Base-by-base conservation (phyloP, 1,140 invertebrate species). In the Trinorchestia longiramus region DNA sequence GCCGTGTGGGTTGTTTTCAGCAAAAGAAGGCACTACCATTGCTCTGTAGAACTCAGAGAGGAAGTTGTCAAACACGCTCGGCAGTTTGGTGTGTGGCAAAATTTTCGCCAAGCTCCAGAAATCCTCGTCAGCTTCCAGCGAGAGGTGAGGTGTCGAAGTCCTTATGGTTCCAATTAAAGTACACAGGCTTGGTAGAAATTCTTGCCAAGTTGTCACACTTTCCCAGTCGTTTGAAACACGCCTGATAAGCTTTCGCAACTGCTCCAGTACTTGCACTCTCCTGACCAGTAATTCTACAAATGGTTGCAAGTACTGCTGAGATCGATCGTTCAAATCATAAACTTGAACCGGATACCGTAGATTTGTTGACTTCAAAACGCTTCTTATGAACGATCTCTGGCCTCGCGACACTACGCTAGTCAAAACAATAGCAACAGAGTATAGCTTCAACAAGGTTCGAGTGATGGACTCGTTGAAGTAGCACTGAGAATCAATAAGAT, bases 21-120 rank as follows among this genome's bases (percentile, higher is more conserved):
- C 88, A 42, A 90, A 90, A 90, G 88, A 90, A 41, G 88, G 88
- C 41, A 41, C 43, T 15, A 90, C 88, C 88, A 90, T 90, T 0
- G 88, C 88, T 42, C 88, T 90, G 88, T 90, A 90, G 43, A 90
- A 90, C 88, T 90, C 88, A 19, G 88, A 90, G 41, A 90, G n/a
- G 41, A 42, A 90, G 28, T 90, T 4, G 15, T 90, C 88, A 41
- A 90, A 36, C 15, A 42, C 88, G 41, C 23, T 11, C 11, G 88
- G 88, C 15, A 90, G 88, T 41, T 90, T 90, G 41, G 88, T 90
- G 3, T 90, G 8, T 4, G 88, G 88, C 8, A 90, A 28, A 41
- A 90, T 41, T 42, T 90, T 90, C 3, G 88, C 88, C 36, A 90
- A 43, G 43, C 88, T 90, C 88, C 88, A 90, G 41, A 42, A 90